Evolutionary conservation across 1,140 invertebrate genomes (phyloP), one percentile per base, ranked within the genome.

Genomic region (Ganaspis sp.): DNA sequence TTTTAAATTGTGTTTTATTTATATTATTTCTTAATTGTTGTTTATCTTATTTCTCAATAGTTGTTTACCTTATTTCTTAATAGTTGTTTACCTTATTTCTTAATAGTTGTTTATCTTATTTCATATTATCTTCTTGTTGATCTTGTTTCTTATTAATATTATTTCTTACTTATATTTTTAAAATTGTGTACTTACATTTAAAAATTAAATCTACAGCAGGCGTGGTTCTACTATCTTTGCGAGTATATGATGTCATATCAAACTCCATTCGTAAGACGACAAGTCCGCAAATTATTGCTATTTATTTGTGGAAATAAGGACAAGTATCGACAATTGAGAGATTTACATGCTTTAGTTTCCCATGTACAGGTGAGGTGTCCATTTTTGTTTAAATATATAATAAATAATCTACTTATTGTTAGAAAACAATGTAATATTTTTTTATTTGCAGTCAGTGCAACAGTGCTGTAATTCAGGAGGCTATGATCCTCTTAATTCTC

Each of bases 231-330:
- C 69, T 93, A 94, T 81, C 92, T 99, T 0, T 99, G 98, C 89
- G 98, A 99, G 87, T 99, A 99, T 86, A 98, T 99, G 96, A 98
- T 99, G 96, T 96, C 96, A 12, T 94, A 95, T 86, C 94, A 97
- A 90, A 96, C 95, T 79, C 94, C 95, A 6, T 93, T 96, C 58
- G 93, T 96, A 1, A 90, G 95, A 72, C 90, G 95, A 74, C 96
- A 97, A 93, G 95, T 96, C 0, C 93, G 97, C 9, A 98, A 99
- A 92, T 92, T 99, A 3, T 88, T 99, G 0, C 92, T 99, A 70
- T 96, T 97, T 81, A 96, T 99, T 75, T 99, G 98, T 89, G 98
- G 97, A 19, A 98, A 96, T 42, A 98, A 99, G 86, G 98, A 99
- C 80, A 97, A 97, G 75, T 99, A 99, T 90, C 93, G 98, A 19